Base-by-base conservation (phyloP, 2,113 vertebrate species). In the Cisticola juncidis region DNA sequence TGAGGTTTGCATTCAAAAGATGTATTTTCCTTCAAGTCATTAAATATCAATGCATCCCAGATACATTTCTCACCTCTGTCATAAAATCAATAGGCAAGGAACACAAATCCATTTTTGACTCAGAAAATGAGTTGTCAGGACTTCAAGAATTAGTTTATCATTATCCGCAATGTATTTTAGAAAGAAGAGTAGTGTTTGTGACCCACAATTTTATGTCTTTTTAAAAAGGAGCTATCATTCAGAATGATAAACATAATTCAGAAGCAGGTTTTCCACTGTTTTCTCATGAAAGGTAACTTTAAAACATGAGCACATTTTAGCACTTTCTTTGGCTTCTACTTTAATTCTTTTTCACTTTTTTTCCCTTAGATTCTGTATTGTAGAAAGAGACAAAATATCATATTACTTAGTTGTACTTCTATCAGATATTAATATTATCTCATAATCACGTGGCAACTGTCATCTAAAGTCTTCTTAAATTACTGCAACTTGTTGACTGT, bases 81-180 rank as follows among this genome's bases (percentile, higher is more conserved):
- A 24, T 65, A 73, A 92, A 93, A 84, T 92, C 91, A 92, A 74
- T 92, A 29, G 15, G 5, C 44, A 73, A 57, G 45, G 62, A 92
- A 65, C 35, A 77, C 16, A 76, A 94, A 86, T 92, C 54, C 69
- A 80, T 93, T 92, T 92, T 35, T 54, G 22, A 12, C 25, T 80
- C 57, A 72, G 81, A 92, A 82, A 93, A 73, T 76, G 61, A 87
- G 58, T 88, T 86, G 36, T 93, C 53, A 58, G 10, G 28, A 72
- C 48, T 86, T 92, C 53, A 60, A 81, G n/a, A 93, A 92, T 91
- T 89, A 87, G 25, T 85, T 90, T 90, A 56, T 92, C 40, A 44
- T 89, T 91, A 85, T 48, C 31, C 33, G 13, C 12, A 69, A 18
- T 56, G 12, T 40, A 24, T 82, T 72, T 88, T 44, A 66, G 28